These are phyloP conservation scores for Microtus californicus DNA, from an alignment of 2,797 vertebrate genomes.

Conservation along the genomic window DNA sequence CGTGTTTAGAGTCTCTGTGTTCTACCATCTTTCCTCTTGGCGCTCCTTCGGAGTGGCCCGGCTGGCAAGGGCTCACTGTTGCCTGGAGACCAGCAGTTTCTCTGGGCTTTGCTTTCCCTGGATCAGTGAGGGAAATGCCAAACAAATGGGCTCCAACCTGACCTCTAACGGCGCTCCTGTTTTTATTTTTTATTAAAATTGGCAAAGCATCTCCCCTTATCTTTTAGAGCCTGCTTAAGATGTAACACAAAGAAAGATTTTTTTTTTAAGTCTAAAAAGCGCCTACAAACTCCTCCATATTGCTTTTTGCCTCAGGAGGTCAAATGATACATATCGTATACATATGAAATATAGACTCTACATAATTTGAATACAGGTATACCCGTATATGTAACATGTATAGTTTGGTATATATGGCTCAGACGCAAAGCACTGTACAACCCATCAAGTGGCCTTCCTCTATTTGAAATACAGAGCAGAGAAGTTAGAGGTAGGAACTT, in stretches of 20 bases:
- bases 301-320: slow-evolving; percentile 15
- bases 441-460: neutral
- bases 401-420: neutral
- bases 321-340: slow-evolving; percentile 6
- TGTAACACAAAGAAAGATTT: neutral
- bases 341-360: neutral
- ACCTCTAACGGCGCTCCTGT: neutral
- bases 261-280: slow-evolving; percentile 27
- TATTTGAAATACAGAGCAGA: slow-evolving; percentile 42
- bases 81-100: neutral
- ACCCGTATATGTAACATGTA: neutral
- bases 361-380: neutral
- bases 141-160: neutral
- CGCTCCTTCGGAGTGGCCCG: neutral
- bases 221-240: slow-evolving; percentile 10
- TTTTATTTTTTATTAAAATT: neutral
- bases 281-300: slow-evolving; percentile 16
- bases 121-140: neutral
- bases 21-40: accelerated
- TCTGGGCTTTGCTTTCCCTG: neutral
- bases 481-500: neutral
- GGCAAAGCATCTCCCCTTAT: neutral
- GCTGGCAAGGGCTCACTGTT: neutral
- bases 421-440: neutral
- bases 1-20: neutral